Evolutionary conservation across 2,113 vertebrate species (phyloP).

Genomic region (Platichthys flesus): DNA sequence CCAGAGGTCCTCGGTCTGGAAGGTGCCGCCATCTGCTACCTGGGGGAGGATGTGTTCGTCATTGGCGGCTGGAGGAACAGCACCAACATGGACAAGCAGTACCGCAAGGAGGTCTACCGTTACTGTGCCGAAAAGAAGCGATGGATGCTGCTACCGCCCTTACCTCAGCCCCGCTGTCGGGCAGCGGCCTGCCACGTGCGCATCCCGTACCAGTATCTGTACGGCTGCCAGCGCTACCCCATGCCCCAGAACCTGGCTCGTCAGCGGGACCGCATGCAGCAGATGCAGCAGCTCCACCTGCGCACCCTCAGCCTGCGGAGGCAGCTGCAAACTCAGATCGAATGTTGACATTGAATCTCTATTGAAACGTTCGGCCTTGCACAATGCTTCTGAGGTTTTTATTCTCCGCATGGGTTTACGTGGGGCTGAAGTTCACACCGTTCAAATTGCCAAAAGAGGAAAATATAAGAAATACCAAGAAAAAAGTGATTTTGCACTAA

Average conservation of each 20-base stretch:
- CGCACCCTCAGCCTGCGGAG: constrained; percentile 89
- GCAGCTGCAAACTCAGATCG: constrained; percentile 93
- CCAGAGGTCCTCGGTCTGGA: constrained; percentile 93
- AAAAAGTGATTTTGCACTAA: no score
- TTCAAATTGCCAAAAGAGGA: no score
- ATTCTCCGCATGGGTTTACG: constrained; percentile 1
- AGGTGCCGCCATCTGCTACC: constrained; percentile 92
- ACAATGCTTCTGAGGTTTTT: background rate
- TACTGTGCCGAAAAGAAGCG: constrained; percentile 92
- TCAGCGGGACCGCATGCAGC: constrained; percentile 91
- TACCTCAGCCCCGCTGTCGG: constrained; percentile 94
- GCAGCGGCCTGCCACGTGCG: constrained; percentile 92
- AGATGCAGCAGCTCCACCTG: constrained; percentile 94
- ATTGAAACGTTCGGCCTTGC: background rate
- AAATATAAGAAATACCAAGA: background rate
- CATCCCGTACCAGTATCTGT: constrained; percentile 89
- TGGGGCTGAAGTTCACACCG: background rate
- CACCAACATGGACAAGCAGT: constrained; percentile 93
- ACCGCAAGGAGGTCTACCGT: constrained; percentile 93
- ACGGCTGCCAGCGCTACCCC: constrained; percentile 90
- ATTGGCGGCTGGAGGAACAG: constrained; percentile 97
- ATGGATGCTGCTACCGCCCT: constrained; percentile 89
- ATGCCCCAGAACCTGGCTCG: constrained; percentile 94
- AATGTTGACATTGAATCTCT: constrained; percentile 81
- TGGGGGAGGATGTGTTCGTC: constrained; percentile 93